Evolutionary conservation across 2,797 vertebrate genomes (phyloP).

Genomic region (Crypturellus tataupa): DNA sequence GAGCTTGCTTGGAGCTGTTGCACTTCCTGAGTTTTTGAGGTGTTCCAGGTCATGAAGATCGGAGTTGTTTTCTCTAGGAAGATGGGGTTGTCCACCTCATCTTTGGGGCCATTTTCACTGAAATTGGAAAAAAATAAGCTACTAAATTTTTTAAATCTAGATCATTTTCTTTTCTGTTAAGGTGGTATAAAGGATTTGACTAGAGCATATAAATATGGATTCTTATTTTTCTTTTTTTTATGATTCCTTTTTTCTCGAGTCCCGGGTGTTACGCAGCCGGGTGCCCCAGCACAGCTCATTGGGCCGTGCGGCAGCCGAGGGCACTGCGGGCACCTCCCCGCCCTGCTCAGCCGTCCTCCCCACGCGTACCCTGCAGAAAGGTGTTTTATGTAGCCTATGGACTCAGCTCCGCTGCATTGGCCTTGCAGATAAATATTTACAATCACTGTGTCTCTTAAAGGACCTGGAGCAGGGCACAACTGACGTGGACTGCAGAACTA

Average conservation of each 20-base stretch:
- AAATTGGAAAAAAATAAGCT: neutral
- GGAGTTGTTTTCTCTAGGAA: rapidly evolving
- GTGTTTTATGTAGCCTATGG: neutral
- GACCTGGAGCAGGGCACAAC: neutral
- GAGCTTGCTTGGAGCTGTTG: neutral
- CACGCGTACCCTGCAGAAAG: neutral
- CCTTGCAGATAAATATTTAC: neutral
- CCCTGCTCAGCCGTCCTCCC: neutral
- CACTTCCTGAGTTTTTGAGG: neutral
- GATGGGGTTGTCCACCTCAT: neutral
- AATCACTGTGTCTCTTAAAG: neutral
- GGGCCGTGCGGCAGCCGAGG: neutral
- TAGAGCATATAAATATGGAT: neutral
- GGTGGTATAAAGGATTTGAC: neutral
- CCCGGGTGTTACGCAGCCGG: neutral
- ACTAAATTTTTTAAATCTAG: neutral
- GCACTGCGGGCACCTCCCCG: rapidly evolving
- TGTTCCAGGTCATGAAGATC: neutral
- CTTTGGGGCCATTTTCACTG: neutral
- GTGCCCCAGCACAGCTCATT: neutral
- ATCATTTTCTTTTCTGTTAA: neutral
- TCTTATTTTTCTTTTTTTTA: neutral
- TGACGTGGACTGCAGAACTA: neutral
- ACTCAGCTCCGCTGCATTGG: neutral
- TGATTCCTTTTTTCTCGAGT: neutral